A percentile compares a stretch with the other conserved stretches of the same genome.
These are phyloP conservation scores for Sebastes kiyomatsui DNA, from an alignment of 2,797 vertebrate species.

Conservation along the genomic window DNA sequence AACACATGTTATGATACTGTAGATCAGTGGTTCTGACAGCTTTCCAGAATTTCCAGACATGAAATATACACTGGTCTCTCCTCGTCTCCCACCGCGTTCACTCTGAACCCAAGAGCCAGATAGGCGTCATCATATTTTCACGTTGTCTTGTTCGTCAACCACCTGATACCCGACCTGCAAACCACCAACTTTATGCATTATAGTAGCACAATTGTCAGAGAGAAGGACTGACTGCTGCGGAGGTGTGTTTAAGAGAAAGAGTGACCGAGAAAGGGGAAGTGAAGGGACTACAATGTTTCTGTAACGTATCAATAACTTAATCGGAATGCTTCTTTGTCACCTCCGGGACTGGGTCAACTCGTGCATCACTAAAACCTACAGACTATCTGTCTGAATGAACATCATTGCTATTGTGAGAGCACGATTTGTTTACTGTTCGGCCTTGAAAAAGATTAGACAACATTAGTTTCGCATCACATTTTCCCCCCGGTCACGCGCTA, in stretches of 20 bases:
- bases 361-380: not conserved
- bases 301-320: not conserved
- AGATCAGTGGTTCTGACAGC: not conserved
- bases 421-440: not conserved
- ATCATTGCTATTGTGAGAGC: not conserved
- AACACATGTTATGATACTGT: not conserved
- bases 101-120: not conserved
- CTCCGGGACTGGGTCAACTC: not conserved
- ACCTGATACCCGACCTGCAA: not conserved
- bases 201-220: not conserved
- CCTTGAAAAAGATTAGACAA: not conserved
- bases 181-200: not conserved
- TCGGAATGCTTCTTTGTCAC: not conserved
- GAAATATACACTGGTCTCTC: not conserved
- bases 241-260: not conserved
- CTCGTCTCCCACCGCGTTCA: not conserved
- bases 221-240: fast-evolving
- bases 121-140: not conserved
- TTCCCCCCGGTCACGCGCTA: not conserved
- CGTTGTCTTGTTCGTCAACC: not conserved
- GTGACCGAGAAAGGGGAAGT: not conserved
- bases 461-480: not conserved
- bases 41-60: not conserved
- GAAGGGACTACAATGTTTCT: not conserved
- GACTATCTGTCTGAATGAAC: not conserved